These are phyloP conservation scores for Ptychochromis oligacanthus DNA, from an alignment of 2,113 vertebrate species.

Conservation along the genomic window DNA sequence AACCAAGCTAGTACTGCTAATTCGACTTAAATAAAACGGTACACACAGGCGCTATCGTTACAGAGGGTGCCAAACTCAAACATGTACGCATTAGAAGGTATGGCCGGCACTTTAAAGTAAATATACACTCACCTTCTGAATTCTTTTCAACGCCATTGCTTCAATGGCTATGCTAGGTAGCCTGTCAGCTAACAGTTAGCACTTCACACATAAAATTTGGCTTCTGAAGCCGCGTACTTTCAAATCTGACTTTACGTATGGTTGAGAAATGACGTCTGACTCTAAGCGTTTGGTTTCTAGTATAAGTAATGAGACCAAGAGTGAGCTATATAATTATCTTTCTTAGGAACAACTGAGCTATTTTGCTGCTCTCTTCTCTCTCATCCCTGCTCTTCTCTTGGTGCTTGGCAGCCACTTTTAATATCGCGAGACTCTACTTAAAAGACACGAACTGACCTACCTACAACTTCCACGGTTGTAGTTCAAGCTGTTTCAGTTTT, in stretches of 20 bases:
- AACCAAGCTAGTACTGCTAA: neutral
- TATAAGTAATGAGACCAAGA: neutral
- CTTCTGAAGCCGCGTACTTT: constrained; percentile 52
- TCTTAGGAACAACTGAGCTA: constrained; percentile 28
- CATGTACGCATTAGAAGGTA: neutral
- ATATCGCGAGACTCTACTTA: constrained; percentile 73
- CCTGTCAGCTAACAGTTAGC: constrained; percentile 74
- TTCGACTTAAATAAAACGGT: neutral
- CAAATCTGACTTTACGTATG: constrained; percentile 40
- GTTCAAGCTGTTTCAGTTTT: neutral
- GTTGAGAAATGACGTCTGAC: constrained; percentile 7
- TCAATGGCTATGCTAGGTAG: constrained; percentile 74
- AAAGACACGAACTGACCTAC: neutral
- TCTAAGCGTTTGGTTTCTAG: constrained; percentile 7
- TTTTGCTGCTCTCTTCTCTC: constrained; percentile 47
- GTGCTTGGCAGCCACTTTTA: constrained; percentile 26
- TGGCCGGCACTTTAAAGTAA: constrained; percentile 1
- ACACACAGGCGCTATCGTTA: neutral
- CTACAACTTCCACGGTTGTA: neutral
- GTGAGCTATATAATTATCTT: constrained; percentile 21
- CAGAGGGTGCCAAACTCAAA: fast-evolving
- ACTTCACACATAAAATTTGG: constrained; percentile 70
- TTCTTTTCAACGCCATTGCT: constrained; percentile 87
- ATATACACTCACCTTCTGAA: constrained; percentile 84
- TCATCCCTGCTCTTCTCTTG: constrained; percentile 59